Percentiles rank a stretch among this genome's conserved stretches.
Evolutionary conservation across 2,888 invertebrate species (phyloP).

Genomic region (Cryptocephalus moraei): DNA sequence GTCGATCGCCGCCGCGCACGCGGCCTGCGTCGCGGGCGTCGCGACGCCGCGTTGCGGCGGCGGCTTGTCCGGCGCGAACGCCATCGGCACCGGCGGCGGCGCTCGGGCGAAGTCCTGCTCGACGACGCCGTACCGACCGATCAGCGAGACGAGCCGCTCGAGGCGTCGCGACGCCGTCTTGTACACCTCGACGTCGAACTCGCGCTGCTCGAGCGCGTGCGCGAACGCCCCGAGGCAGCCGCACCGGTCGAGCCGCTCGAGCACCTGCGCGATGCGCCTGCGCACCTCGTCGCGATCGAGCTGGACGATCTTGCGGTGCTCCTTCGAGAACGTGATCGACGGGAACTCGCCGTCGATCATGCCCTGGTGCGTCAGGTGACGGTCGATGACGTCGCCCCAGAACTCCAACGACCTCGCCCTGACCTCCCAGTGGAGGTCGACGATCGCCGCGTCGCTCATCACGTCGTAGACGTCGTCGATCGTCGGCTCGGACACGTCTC

Average conservation of each 20-base stretch:
- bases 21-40: too few species aligned
- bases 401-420: constrained; percentile 61
- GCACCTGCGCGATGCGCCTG: background rate
- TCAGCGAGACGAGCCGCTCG: too few species aligned
- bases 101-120: too few species aligned
- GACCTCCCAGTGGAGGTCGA: constrained; percentile 77
- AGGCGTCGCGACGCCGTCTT: constrained; percentile 49
- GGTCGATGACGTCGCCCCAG: constrained; percentile 44
- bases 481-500: constrained; percentile 43
- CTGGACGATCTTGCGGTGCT: constrained; percentile 63
- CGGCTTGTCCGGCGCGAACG: too few species aligned
- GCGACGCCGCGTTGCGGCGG: too few species aligned
- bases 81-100: too few species aligned
- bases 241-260: background rate
- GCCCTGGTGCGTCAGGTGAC: constrained; percentile 43
- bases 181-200: constrained; percentile 66
- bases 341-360: constrained; percentile 74
- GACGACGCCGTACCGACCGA: too few species aligned
- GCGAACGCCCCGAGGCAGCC: constrained; percentile 14
- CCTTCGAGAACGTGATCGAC: constrained; percentile 65
- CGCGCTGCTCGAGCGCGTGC: constrained; percentile 54
- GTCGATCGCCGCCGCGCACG: too few species aligned
- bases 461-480: constrained; percentile 49
- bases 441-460: constrained; percentile 55
- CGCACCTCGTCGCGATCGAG: background rate